Evolutionary conservation across 2,888 invertebrate species (phyloP).

Genomic region (Epirrita christyi): DNA sequence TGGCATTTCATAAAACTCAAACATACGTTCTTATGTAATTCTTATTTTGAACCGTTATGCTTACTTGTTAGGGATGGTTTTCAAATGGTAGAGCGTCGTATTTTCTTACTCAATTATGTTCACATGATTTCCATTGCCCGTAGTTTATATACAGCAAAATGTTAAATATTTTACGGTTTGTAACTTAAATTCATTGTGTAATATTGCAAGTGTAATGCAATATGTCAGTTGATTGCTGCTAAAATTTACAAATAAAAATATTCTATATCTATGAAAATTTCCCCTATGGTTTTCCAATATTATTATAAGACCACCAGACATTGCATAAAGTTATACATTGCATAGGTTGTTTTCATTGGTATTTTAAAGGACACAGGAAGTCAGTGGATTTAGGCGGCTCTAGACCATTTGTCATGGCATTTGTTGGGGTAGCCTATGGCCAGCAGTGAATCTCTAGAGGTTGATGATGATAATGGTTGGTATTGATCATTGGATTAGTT

Average conservation of each 20-base stretch:
- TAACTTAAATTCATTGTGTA: slow-evolving; percentile 19
- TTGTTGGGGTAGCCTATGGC: too few species aligned
- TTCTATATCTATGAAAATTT: too few species aligned
- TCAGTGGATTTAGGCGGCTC: too few species aligned
- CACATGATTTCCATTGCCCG: slow-evolving; percentile 29
- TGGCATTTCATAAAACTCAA: slow-evolving; percentile 30
- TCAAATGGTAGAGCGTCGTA: slow-evolving; percentile 7
- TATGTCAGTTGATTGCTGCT: slow-evolving; percentile 10
- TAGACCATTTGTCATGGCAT: too few species aligned
- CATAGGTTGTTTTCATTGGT: too few species aligned
- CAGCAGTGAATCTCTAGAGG: too few species aligned
- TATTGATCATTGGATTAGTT: too few species aligned
- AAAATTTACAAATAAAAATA: not conserved
- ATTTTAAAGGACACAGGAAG: too few species aligned
- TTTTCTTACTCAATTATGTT: slow-evolving; percentile 30
- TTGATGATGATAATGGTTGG: too few species aligned
- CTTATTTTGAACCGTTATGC: slow-evolving; percentile 13
- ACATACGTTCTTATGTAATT: slow-evolving; percentile 8
- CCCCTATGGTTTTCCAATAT: too few species aligned
- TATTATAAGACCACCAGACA: too few species aligned
- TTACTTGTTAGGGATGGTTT: slow-evolving; percentile 6
- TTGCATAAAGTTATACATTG: too few species aligned
- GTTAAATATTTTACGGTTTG: slow-evolving; percentile 24
- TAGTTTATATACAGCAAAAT: slow-evolving; percentile 21
- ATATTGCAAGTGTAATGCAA: slow-evolving; percentile 40